Evolutionary conservation across 2,888 invertebrate genomes (phyloP).

Genomic region (Bellardia bayeri): DNA sequence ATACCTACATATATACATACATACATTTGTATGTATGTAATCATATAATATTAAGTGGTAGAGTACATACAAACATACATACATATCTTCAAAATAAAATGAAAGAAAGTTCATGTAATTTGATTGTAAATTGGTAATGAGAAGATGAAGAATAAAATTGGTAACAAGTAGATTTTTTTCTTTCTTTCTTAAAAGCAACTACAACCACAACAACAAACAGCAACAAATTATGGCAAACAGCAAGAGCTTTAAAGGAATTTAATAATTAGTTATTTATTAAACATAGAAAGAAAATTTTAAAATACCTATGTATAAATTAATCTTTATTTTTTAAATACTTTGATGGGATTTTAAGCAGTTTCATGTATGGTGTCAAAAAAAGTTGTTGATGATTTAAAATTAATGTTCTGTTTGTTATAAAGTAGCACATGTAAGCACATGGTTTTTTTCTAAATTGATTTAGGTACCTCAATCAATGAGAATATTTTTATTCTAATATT

Average conservation of each 20-base stretch:
- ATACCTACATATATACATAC: not conserved
- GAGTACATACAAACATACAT: not conserved
- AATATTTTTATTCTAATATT: too few relatives aligned
- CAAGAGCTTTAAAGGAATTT: conserved; percentile 32
- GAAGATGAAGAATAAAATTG: conserved; percentile 62
- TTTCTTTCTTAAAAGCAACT: conserved; percentile 40
- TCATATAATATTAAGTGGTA: not conserved
- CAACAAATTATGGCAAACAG: conserved; percentile 23
- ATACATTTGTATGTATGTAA: not conserved
- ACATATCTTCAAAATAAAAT: not conserved
- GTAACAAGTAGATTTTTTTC: conserved; percentile 54
- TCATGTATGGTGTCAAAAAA: too few relatives aligned
- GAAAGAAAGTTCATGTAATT: conserved; percentile 58
- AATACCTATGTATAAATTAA: too few relatives aligned
- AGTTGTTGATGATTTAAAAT: too few relatives aligned
- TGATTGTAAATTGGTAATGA: conserved; percentile 56
- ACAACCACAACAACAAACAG: conserved; percentile 35
- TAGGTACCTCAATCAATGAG: too few relatives aligned
- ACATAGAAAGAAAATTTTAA: too few relatives aligned
- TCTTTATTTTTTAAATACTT: too few relatives aligned
- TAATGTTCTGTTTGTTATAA: too few relatives aligned
- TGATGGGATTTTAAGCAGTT: too few relatives aligned
- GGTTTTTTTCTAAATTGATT: too few relatives aligned
- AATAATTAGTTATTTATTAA: conserved; percentile 22
- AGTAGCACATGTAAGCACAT: too few relatives aligned